Percentiles rank a stretch among this genome's conserved stretches.
Conservation (phyloP, 2,113 vertebrate species). For the Eclectus roratus region DNA sequence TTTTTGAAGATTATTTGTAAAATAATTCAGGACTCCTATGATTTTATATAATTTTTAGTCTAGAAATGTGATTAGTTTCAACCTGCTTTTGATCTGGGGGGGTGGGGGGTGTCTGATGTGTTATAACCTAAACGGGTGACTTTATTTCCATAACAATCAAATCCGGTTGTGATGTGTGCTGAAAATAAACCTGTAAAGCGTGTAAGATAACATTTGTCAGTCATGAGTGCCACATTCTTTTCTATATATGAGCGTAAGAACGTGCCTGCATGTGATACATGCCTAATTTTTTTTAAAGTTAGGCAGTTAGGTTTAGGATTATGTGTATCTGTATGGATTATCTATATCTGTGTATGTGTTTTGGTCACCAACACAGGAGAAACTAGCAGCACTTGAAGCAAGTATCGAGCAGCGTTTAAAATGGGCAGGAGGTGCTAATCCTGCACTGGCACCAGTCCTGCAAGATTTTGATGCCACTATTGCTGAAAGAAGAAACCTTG, state of each 20-base stretch:
- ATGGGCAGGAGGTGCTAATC: constrained; percentile 98
- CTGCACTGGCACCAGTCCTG: constrained; percentile 90
- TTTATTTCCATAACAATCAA: neutral
- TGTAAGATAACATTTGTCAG: neutral
- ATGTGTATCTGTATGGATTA: neutral
- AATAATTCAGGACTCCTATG: neutral
- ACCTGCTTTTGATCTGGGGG: neutral
- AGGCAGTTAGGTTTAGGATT: neutral
- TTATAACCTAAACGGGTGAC: neutral
- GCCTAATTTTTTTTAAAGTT: neutral
- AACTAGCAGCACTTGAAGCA: constrained; percentile 90
- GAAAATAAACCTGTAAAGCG: neutral
- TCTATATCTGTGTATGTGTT: accelerated
- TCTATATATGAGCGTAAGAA: neutral
- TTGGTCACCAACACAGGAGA: constrained; percentile 79
- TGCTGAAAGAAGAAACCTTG: constrained; percentile 88
- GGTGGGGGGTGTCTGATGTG: neutral
- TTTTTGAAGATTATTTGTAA: neutral
- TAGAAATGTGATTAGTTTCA: neutral
- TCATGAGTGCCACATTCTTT: neutral
- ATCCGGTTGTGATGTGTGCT: neutral
- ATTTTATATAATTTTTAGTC: neutral
- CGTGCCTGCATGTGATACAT: neutral
- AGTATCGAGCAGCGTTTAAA: constrained; percentile 98
- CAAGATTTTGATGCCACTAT: constrained; percentile 99